A percentile compares a stretch with the other conserved stretches of the same genome.
phyloP scores from a whole-genome alignment of 2,888 invertebrate genomes.

The Drosophila diplacantha region DNA sequence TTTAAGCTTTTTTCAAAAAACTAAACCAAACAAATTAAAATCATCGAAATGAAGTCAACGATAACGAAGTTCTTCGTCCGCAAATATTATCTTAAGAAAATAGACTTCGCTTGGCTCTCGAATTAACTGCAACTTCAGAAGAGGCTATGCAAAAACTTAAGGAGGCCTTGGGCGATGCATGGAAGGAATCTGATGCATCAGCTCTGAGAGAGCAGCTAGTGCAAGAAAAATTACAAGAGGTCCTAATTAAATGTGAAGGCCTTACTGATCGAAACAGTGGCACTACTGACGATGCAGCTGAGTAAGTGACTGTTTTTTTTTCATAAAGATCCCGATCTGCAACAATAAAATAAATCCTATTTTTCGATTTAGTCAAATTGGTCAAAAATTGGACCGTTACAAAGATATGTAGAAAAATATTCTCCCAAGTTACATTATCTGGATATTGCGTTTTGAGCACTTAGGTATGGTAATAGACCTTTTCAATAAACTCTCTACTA shows the following conservation, averaged over 20 bases:
- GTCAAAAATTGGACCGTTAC: no score
- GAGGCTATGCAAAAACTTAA: conserved; percentile 66
- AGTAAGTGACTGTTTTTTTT: conserved; percentile 50
- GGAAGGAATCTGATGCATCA: conserved; percentile 72
- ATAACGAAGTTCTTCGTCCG: conserved; percentile 62
- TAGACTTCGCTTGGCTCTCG: conserved; percentile 66
- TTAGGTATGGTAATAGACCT: no score
- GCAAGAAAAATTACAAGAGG: conserved; percentile 69
- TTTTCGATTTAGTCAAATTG: no score
- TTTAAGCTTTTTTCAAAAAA: no score
- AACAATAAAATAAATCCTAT: no score
- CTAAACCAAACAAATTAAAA: no score
- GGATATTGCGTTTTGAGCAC: no score
- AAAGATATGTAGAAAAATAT: no score
- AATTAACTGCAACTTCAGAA: conserved; percentile 67
- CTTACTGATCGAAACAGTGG: conserved; percentile 54
- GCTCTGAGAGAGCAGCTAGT: conserved; percentile 69
- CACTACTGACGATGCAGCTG: conserved; percentile 65
- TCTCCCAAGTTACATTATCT: no score
- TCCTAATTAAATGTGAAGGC: conserved; percentile 65
- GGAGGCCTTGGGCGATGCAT: conserved; percentile 65
- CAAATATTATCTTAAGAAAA: conserved; percentile 65
- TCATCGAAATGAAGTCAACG: conserved; percentile 62
- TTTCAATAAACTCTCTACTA: no score
- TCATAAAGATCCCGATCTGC: no score